Evolutionary conservation across 1,140 invertebrate genomes (phyloP), one percentile per base, ranked within the genome.

Genomic region (Ladona fulva): DNA sequence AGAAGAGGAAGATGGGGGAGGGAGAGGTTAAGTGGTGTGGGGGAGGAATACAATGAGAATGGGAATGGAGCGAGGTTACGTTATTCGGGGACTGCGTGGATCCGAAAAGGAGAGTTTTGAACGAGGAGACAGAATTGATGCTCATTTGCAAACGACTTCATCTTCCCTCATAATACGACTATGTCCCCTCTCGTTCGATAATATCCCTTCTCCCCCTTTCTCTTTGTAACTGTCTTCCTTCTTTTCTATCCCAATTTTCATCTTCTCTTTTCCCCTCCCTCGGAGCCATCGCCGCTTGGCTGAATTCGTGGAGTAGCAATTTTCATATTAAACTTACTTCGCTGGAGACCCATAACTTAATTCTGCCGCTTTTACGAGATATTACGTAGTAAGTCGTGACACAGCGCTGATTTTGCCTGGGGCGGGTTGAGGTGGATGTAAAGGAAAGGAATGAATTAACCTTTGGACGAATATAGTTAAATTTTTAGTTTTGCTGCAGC

Each of bases 291-390:
- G 14, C 44, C 44, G 44, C 12, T 66, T 12, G 16, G 52, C n/a
- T 66, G 52, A 66, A 5, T 66, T 66, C 12, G n/a, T 66, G 52
- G 52, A 16, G 52, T 16, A 66, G 52, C 52, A 66, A 66, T 66
- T 66, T 66, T 66, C 52, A 66, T 66, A 66, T 66, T 66, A 66
- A 66, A 66, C 52, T 66, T 66, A 66, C 52, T 22, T 66, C 52
- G 52, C 52, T 66, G 29, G 29, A 37, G 29, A 37, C 8, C 3
- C 29, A 8, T 37, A 37, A 37, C 29, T 37, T 37, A 37, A 37
- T 37, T 37, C 29, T 37, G 1, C 29, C 1, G 29, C 29, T 37
- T 37, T 37, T 37, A 5, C 3, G 29, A 37, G 1, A 37, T 37
- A 8, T 37, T 5, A 37, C 29, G 29, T n/a, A n/a, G 29, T 1